Evolutionary conservation across 2,888 invertebrate genomes (phyloP).

Genomic region (Caenorhabditis sp.): DNA sequence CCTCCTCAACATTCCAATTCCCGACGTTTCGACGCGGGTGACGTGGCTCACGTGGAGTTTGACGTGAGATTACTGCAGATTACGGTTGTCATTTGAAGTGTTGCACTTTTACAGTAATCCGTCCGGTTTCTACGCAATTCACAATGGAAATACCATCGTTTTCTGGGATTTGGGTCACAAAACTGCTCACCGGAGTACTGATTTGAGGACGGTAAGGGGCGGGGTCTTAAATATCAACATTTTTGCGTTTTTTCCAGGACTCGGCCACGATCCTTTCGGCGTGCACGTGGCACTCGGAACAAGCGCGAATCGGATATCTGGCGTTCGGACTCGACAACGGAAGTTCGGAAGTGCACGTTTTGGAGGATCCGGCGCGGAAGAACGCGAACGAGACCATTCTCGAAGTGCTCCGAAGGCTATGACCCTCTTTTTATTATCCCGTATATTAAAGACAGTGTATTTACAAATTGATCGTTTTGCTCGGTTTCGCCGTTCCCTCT

Average conservation of each 20-base stretch:
- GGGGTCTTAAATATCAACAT: no score
- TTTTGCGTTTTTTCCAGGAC: constrained; percentile 9
- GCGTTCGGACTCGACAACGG: constrained; percentile 43
- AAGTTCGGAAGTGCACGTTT: constrained; percentile 43
- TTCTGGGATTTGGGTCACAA: constrained; percentile 49
- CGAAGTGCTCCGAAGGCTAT: constrained; percentile 35
- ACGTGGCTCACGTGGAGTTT: constrained; percentile 38
- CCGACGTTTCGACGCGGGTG: constrained; percentile 23
- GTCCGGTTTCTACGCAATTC: constrained; percentile 38
- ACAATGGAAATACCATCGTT: constrained; percentile 20
- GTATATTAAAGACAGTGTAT: background rate
- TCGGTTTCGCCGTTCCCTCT: constrained; percentile 35
- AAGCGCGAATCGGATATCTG: constrained; percentile 32
- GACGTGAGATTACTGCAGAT: constrained; percentile 19
- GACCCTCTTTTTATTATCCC: background rate
- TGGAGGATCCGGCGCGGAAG: constrained; percentile 44
- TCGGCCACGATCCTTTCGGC: constrained; percentile 15
- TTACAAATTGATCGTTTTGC: constrained; percentile 52
- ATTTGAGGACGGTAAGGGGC: constrained; percentile 24
- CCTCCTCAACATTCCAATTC: constrained; percentile 28
- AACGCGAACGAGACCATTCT: constrained; percentile 32
- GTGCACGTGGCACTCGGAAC: constrained; percentile 38
- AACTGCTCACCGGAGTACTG: constrained; percentile 14
- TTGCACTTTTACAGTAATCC: constrained; percentile 54
- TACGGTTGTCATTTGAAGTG: background rate